Percentiles rank a stretch among this genome's conserved stretches.
phyloP scores from a whole-genome alignment of 2,797 vertebrate species.

The Poecilia gillii region DNA sequence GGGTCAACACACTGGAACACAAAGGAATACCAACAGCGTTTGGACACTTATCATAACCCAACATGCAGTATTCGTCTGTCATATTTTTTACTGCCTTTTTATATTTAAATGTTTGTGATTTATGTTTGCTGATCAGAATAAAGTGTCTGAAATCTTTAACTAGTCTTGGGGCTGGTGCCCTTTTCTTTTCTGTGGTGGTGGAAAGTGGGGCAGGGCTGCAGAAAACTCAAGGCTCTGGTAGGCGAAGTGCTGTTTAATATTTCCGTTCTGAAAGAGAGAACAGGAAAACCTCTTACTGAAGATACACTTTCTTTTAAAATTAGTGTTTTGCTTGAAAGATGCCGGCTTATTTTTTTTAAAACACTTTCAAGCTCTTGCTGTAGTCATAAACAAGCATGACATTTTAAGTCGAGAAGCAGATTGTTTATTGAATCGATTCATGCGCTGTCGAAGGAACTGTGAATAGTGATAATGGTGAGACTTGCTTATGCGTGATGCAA shows the following conservation, averaged over 20 bases:
- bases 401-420: neutral
- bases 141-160: neutral
- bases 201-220: neutral
- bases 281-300: neutral
- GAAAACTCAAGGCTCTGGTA: neutral
- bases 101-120: slow-evolving; percentile 1
- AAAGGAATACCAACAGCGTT: neutral
- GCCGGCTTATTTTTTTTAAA: too few relatives aligned
- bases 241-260: neutral
- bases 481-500: neutral
- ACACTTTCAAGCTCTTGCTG: neutral
- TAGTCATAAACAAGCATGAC: too few relatives aligned
- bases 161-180: neutral
- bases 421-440: neutral
- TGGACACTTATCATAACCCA: neutral
- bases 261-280: neutral
- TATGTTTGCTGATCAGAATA: neutral
- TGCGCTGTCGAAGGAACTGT: neutral
- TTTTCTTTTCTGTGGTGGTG: neutral
- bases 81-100: neutral
- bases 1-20: slow-evolving; percentile 48
- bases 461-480: neutral
- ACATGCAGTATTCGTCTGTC: neutral
- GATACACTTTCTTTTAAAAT: neutral
- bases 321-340: neutral